Evolutionary conservation across 2,113 vertebrate species (phyloP).

Genomic region (Oenanthe oenanthe): DNA sequence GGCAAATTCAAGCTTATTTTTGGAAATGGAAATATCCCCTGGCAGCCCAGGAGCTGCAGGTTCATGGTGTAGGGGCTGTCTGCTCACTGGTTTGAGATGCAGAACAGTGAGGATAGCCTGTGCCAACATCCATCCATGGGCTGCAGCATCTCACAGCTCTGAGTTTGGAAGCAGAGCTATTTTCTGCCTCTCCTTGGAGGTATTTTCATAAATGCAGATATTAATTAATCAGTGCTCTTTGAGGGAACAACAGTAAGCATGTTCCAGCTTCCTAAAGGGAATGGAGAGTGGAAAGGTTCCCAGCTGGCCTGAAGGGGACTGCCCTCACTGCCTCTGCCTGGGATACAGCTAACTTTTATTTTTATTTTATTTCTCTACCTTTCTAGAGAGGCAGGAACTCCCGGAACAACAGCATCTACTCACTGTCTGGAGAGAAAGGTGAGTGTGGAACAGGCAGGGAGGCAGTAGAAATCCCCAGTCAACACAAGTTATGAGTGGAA

Average conservation of each 20-base stretch:
- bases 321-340: background rate
- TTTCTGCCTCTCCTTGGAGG: background rate
- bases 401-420: constrained; percentile 57
- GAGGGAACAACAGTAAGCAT: background rate
- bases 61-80: rapidly evolving
- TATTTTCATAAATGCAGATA: background rate
- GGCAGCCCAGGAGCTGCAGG: background rate
- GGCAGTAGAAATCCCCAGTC: rapidly evolving
- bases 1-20: background rate
- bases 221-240: background rate
- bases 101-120: background rate
- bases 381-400: constrained; percentile 51
- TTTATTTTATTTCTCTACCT: background rate
- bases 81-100: rapidly evolving
- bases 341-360: rapidly evolving
- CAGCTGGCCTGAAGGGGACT: background rate
- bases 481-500: rapidly evolving
- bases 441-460: background rate
- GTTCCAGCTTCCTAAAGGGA: background rate
- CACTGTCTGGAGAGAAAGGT: constrained; percentile 36
- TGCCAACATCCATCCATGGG: rapidly evolving
- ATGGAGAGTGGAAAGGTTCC: background rate
- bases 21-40: background rate
- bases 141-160: background rate
- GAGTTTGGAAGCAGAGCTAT: background rate